A percentile compares a stretch with the other conserved stretches of the same genome.
Conservation (phyloP, 2,888 invertebrate genomes). For the Meganola albula region DNA sequence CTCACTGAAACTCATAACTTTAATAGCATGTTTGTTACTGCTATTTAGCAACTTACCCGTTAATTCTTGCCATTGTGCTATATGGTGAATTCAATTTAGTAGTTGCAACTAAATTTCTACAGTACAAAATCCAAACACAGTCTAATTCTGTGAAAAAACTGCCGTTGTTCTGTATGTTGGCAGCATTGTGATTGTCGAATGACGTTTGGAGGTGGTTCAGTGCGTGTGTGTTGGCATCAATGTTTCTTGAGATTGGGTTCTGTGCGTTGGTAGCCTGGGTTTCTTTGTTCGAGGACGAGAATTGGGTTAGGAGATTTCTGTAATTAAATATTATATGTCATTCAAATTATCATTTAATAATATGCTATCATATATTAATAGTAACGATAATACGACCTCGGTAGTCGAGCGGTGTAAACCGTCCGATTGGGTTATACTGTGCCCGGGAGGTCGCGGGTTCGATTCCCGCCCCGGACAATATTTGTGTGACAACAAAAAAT, state of each 20-base stretch:
- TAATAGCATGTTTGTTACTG: too few species aligned
- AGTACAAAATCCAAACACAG: conserved; percentile 79
- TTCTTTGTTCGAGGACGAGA: conserved; percentile 49
- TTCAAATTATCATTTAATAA: too few species aligned
- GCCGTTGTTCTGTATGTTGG: conserved; percentile 27
- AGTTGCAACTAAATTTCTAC: conserved; percentile 74
- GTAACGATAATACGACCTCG: too few species aligned
- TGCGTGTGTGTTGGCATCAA: conserved; percentile 56
- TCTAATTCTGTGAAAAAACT: conserved; percentile 64
- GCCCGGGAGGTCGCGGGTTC: too few species aligned
- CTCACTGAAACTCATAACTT: too few species aligned
- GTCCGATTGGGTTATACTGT: too few species aligned
- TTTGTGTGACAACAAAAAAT: too few species aligned
- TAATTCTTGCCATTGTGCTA: conserved; percentile 78
- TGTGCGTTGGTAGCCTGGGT: conserved; percentile 35
- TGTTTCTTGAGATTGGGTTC: conserved; percentile 52
- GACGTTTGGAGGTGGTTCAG: conserved; percentile 55
- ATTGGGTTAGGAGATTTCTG: conserved; percentile 53
- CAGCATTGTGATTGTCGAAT: conserved; percentile 37
- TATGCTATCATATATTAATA: too few species aligned
- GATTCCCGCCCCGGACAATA: too few species aligned
- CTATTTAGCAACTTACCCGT: conserved; percentile 70
- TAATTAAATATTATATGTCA: too few species aligned
- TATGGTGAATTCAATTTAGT: conserved; percentile 72
- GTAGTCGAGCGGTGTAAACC: too few species aligned